Base-by-base conservation (phyloP, 2,888 invertebrate species). In the Phortica magna region DNA sequence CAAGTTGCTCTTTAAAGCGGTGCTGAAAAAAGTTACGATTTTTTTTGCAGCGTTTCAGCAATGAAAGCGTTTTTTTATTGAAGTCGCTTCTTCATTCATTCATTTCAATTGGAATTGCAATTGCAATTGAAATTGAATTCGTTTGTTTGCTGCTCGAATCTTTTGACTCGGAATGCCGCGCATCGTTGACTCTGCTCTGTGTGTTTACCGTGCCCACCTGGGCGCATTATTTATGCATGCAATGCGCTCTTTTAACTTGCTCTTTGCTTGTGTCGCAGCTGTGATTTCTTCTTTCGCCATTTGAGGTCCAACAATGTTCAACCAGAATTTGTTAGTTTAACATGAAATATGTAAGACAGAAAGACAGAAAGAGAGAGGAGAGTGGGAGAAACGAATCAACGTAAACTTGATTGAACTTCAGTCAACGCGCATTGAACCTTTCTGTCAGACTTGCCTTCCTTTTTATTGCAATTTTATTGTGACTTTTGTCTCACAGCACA, bases 221-320 rank as follows among this genome's bases (percentile, higher is more conserved):
- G 12, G 78, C 80, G 82, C 83, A 87, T 85, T 85, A 85, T 85
- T 87, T 85, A 85, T 85, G 87, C 85, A 87, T 87, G 85, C 85
- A 84, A 83, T 83, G 68, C 43, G n/a, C 19, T 61, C 61, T 22
- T 22, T 61, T 61, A 7, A 17, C 61, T 22, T 19, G 84, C 85
- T 84, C 83, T 87, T 85, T 85, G 85, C 87, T 85, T 87, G 85
- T 64, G 64, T 31, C 22, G 64, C 85, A 81, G 87, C 85, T 82
- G 84, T 84, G 85, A 85, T 87, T 84, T 84, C 74, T 82, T 76
- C 79, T 78, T 77, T 79, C 77, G 17, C 79, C 75, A 75, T 73
- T 77, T 73, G 77, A 73, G 67, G 67, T 72, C n/a, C n/a, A 14
- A 57, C 19, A 10, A 19, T 14, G 53, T 4, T 78, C 76, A 76